Evolutionary conservation across 2,113 vertebrate genomes (phyloP).

Genomic region (Formicarius rufipectus): DNA sequence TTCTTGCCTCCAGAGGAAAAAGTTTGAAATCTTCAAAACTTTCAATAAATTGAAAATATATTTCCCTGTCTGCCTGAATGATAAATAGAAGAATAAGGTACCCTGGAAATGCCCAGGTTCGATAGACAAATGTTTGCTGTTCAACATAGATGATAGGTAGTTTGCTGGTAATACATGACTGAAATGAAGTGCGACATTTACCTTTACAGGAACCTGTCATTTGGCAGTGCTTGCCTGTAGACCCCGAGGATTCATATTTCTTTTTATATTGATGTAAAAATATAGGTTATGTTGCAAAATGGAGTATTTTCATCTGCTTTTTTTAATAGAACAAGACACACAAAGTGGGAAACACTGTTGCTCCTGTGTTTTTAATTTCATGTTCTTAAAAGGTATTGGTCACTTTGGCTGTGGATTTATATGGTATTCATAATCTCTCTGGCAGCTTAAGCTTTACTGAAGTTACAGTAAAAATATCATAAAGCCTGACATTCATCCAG

Average conservation of each 20-base stretch:
- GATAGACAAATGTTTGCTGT: not conserved
- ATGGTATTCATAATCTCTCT: not conserved
- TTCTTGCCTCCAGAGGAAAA: not conserved
- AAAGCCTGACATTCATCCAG: conserved; percentile 13
- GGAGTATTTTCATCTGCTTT: not conserved
- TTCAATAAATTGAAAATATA: not conserved
- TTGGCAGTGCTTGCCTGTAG: not conserved
- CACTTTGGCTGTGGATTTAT: not conserved
- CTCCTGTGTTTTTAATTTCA: not conserved
- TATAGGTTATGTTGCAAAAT: not conserved
- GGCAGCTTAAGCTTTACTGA: not conserved
- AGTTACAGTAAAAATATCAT: conserved; percentile 10
- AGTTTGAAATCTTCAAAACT: not conserved
- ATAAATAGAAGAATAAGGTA: not conserved
- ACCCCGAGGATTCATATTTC: not conserved
- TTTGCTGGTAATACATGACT: not conserved
- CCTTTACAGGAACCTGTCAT: not conserved
- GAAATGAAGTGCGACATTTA: conserved; percentile 9
- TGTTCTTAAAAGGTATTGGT: not conserved
- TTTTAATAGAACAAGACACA: not conserved
- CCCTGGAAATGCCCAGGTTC: not conserved
- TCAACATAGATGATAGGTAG: not conserved
- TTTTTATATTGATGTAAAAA: not conserved
- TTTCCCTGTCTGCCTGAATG: not conserved
- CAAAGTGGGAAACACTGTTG: not conserved